Base-by-base conservation (phyloP, 1,140 invertebrate genomes). In the Drosophila gunungcola region DNA sequence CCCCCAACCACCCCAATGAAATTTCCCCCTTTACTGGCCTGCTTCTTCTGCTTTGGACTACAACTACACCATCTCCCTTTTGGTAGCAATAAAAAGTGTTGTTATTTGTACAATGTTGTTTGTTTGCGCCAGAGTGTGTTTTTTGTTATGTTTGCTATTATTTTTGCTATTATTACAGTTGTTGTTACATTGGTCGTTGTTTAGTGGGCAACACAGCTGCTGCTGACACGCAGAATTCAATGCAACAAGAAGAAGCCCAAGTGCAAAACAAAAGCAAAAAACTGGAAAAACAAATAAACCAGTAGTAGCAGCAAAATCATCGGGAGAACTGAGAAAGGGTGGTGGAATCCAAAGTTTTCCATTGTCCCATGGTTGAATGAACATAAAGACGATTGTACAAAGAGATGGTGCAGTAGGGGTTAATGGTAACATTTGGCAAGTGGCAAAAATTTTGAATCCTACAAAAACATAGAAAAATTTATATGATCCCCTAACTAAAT, bases 171-270 rank as follows among this genome's bases (percentile, higher is more conserved):
- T 86, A 81, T 85, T 85, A 73, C 77, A 80, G 56, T 77, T 82
- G 80, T 79, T 70, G 67, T 65, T 55, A 52, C 49, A 52, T n/a
- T 11, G 49, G 45, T 49, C 60, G 38, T 76, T 86, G 74, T 72
- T 88, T 85, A 73, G 80, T 84, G 70, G 56, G 46, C 73, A 81
- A 76, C 76, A 79, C 81, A 85, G 80, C 82, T 80, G 78, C 53
- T 86, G 82, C 83, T 86, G 82, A 86, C 82, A 86, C 83, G 82
- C 82, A 86, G 74, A 79, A 86, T 75, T 67, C 69, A 88, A 88
- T 88, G 83, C 82, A 86, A 70, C 68, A 75, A 70, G 43, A 61
- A 51, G 53, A 21, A 48, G 48, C 65, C 60, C 64, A 80, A 84
- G 77, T 76, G 80, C 63, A 53, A 76, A 58, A 73, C 57, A 77